Evolutionary conservation across 2,888 invertebrate species (phyloP).

Genomic region (Pterostichus madidus): DNA sequence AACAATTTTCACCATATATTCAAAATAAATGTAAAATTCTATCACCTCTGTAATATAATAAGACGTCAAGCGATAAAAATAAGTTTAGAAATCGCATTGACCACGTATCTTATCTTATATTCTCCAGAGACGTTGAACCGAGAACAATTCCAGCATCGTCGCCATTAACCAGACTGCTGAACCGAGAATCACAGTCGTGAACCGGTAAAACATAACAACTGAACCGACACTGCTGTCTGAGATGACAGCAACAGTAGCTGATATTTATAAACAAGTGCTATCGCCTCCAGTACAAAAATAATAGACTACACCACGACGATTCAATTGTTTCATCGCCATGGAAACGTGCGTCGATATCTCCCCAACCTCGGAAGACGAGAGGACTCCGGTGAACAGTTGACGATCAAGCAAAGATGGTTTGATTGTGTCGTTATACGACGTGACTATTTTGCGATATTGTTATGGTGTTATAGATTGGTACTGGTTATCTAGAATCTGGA

Average conservation of each 20-base stretch:
- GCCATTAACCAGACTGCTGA: no score
- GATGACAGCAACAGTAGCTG: constrained; percentile 18
- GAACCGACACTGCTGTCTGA: not conserved
- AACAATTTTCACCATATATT: no score
- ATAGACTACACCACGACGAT: constrained; percentile 29
- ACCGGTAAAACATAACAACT: constrained; percentile 7
- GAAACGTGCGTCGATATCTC: constrained; percentile 36
- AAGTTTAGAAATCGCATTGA: no score
- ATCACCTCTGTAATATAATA: no score
- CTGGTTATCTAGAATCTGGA: no score
- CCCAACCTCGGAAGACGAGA: no score
- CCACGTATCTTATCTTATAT: no score
- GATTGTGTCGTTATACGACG: constrained; percentile 17
- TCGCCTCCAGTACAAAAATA: constrained; percentile 36
- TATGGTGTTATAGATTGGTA: not conserved
- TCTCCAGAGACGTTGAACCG: no score
- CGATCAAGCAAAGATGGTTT: constrained; percentile 11
- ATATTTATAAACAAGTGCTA: constrained; percentile 48
- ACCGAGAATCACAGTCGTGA: not conserved
- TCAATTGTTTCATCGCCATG: constrained; percentile 46
- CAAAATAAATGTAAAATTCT: no score
- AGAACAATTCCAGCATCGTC: no score
- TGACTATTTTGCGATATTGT: constrained; percentile 3
- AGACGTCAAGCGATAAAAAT: no score
- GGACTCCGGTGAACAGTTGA: constrained; percentile 6